Evolutionary conservation across 2,113 vertebrate genomes (phyloP).

Genomic region (Penelope pileata): DNA sequence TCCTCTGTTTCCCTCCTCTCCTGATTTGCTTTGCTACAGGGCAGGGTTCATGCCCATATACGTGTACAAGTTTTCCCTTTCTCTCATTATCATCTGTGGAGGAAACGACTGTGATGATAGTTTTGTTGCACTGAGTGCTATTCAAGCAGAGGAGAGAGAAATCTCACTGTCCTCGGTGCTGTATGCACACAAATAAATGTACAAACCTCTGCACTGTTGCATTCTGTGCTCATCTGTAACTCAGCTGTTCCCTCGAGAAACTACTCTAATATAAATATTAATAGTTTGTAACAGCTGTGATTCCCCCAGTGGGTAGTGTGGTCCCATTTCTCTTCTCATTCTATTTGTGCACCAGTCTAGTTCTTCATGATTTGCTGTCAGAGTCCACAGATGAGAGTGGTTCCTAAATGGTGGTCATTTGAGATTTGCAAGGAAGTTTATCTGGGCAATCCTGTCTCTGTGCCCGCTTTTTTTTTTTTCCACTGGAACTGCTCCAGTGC

Average conservation of each 20-base stretch:
- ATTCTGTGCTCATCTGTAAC: neutral
- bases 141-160: neutral
- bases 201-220: neutral
- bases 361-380: neutral
- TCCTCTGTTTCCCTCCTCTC: neutral
- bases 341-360: neutral
- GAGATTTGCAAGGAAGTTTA: neutral
- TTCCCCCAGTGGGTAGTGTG: neutral
- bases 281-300: conserved; percentile 20
- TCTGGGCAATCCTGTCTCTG: neutral
- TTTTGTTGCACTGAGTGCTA: neutral
- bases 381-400: neutral
- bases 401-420: neutral
- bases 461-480: neutral
- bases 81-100: neutral
- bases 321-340: neutral
- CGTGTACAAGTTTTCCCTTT: neutral
- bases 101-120: neutral
- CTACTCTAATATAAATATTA: neutral
- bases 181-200: neutral
- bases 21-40: neutral
- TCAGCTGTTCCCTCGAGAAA: neutral
- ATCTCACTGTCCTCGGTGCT: neutral
- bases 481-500: neutral
- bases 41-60: neutral